phyloP scores from a whole-genome alignment of 2,888 invertebrate species.

The Pecten maximus region DNA sequence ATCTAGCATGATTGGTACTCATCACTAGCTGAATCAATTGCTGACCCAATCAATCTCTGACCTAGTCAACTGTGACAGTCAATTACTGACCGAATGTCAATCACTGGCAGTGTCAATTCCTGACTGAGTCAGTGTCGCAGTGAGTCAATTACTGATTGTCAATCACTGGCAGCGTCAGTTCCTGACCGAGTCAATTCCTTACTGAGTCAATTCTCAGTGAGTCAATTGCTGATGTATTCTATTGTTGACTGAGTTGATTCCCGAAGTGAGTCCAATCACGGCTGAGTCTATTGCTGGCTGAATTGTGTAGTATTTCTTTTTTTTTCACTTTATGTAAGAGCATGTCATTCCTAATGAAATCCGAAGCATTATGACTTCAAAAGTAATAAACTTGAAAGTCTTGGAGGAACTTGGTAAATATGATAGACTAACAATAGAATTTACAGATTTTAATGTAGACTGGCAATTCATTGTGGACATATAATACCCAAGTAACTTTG shows the following conservation, averaged over 20 bases:
- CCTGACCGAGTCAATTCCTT: no score
- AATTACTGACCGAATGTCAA: no score
- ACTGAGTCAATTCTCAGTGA: no score
- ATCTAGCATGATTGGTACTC: background rate
- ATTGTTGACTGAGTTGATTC: no score
- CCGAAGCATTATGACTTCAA: background rate
- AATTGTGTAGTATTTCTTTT: background rate
- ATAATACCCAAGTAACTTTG: background rate
- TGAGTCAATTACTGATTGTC: no score
- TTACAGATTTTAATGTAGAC: background rate
- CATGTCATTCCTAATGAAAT: background rate
- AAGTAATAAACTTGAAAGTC: background rate
- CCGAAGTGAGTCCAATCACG: no score
- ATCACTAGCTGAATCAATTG: background rate
- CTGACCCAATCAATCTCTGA: background rate
- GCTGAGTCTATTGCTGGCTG: background rate
- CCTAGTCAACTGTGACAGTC: background rate
- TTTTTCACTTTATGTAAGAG: background rate
- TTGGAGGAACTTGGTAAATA: background rate
- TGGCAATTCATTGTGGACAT: background rate
- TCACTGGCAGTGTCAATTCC: no score
- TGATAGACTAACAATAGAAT: background rate
- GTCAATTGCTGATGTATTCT: no score
- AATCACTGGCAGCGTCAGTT: no score
- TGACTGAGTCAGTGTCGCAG: no score